These are phyloP conservation scores for Epinotia ramella DNA, from an alignment of 2,888 invertebrate species.

Conservation along the genomic window DNA sequence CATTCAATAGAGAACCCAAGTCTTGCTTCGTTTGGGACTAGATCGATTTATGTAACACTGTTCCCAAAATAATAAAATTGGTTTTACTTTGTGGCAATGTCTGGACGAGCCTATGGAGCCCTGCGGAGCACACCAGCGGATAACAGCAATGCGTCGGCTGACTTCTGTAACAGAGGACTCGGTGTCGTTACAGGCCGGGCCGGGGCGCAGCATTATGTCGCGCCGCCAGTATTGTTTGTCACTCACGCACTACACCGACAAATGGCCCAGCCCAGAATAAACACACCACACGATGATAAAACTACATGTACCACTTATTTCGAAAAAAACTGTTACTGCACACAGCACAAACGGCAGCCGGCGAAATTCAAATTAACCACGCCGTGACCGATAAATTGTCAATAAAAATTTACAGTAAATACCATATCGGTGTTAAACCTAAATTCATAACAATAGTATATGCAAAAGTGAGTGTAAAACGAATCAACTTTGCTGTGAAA, in stretches of 20 bases:
- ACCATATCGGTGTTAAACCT: slow-evolving; percentile 38
- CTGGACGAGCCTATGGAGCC: neutral
- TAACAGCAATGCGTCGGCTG: slow-evolving; percentile 57
- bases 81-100: neutral
- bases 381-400: slow-evolving; percentile 23
- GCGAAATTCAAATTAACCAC: slow-evolving; percentile 4
- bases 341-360: slow-evolving; percentile 13
- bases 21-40: no score
- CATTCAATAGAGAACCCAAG: no score
- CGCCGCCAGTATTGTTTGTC: slow-evolving; percentile 77
- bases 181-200: slow-evolving; percentile 63
- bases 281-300: slow-evolving; percentile 67
- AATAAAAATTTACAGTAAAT: slow-evolving; percentile 38
- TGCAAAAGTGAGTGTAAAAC: slow-evolving; percentile 56
- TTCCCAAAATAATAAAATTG: no score
- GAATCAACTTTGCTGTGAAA: slow-evolving; percentile 58
- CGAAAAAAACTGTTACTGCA: neutral
- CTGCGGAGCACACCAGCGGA: slow-evolving; percentile 37
- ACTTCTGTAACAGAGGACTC: slow-evolving; percentile 62
- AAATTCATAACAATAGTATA: slow-evolving; percentile 38
- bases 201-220: slow-evolving; percentile 76
- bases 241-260: slow-evolving; percentile 80
- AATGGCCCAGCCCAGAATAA: slow-evolving; percentile 76
- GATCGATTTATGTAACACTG: no score
- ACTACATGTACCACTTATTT: slow-evolving; percentile 58